A percentile compares a stretch with the other conserved stretches of the same genome.
Evolutionary conservation across 2,797 vertebrate genomes (phyloP).

Genomic region (Siniperca undulata): DNA sequence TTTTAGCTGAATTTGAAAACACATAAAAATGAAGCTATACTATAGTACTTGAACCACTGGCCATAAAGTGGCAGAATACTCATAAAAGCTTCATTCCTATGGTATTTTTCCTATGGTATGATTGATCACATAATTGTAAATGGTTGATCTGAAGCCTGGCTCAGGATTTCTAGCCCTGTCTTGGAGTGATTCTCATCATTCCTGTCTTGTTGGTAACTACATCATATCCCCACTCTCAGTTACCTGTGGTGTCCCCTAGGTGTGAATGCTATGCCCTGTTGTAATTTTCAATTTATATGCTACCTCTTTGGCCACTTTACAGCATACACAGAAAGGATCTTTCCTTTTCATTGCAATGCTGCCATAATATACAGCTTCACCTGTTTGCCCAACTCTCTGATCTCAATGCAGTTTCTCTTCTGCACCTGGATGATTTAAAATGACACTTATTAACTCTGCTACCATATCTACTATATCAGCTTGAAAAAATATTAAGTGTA

Average conservation of each 20-base stretch:
- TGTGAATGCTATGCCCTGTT: background rate
- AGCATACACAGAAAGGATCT: background rate
- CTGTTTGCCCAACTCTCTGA: background rate
- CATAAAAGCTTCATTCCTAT: background rate
- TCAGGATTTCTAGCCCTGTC: background rate
- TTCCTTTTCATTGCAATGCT: background rate
- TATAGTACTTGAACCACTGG: background rate
- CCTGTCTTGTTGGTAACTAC: background rate
- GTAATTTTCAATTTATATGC: conserved; percentile 10
- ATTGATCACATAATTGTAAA: background rate
- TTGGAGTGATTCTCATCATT: background rate
- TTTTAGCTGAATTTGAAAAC: background rate
- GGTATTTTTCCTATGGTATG: background rate
- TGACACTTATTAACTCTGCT: background rate
- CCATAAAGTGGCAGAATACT: background rate
- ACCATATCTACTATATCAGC: background rate
- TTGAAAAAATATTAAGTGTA: background rate
- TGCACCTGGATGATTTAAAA: background rate
- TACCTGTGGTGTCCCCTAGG: background rate
- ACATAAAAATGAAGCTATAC: background rate
- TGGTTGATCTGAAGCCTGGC: background rate
- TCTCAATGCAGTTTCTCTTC: conserved; percentile 3
- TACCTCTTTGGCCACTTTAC: conserved; percentile 2
- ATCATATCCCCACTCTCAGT: background rate
- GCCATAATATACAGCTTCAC: background rate